Conservation (phyloP, 2,113 vertebrate genomes). For the Oenanthe melanoleuca region DNA sequence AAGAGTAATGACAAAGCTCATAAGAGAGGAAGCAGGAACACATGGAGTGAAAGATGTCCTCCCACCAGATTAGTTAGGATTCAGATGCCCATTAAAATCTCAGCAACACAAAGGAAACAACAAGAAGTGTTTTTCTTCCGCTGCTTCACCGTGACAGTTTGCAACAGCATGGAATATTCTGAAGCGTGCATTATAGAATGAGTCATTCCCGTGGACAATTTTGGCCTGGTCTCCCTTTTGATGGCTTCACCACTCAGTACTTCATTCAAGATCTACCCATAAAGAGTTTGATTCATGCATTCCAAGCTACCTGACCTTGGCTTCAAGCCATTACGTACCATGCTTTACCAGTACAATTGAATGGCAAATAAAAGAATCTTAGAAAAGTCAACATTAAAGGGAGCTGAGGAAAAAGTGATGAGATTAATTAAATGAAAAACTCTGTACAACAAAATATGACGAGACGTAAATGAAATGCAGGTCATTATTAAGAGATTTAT, state of each 20-base stretch:
- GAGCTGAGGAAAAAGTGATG: background rate
- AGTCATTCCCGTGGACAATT: constrained; percentile 47
- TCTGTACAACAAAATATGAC: background rate
- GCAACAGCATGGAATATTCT: constrained; percentile 11
- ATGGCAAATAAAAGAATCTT: background rate
- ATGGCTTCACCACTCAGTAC: constrained; percentile 22
- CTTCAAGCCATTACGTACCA: background rate
- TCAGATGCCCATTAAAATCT: constrained; percentile 42
- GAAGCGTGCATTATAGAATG: constrained; percentile 17
- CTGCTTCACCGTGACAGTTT: background rate
- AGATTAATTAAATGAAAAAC: constrained; percentile 4
- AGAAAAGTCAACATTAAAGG: background rate
- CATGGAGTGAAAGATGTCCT: constrained; percentile 35
- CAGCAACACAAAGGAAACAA: constrained; percentile 20
- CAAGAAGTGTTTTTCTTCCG: background rate
- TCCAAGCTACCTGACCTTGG: background rate
- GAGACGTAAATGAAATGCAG: background rate
- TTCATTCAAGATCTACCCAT: constrained; percentile 1
- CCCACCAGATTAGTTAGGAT: constrained; percentile 29
- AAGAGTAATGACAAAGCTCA: constrained; percentile 23
- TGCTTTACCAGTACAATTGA: background rate
- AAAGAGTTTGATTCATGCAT: constrained; percentile 37
- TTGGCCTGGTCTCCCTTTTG: constrained; percentile 15
- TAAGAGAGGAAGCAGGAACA: constrained; percentile 15
- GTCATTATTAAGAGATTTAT: background rate